These are phyloP conservation scores for Nematostella vectensis DNA, from an alignment of 92 coral and sea anemone genomes.

Conservation along the genomic window DNA sequence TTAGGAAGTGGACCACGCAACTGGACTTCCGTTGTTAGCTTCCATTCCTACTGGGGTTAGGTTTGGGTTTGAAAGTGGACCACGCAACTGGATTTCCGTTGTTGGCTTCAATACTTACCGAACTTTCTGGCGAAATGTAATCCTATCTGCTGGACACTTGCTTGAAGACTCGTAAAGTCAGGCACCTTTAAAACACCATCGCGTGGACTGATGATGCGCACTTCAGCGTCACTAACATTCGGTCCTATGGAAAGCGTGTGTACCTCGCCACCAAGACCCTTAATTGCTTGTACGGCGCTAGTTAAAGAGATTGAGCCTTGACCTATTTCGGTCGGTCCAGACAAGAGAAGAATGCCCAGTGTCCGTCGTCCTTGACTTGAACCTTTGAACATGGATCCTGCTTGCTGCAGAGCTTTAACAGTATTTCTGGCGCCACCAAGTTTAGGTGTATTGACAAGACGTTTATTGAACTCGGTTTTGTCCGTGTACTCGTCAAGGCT, in stretches of 20 bases:
- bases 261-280: conserved; percentile 45
- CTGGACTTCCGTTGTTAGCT: too few relatives aligned
- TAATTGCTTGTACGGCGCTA: conserved; percentile 33
- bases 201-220: conserved; percentile 25
- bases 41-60: too few relatives aligned
- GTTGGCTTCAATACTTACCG: conserved; percentile 32
- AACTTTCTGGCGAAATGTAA: conserved; percentile 34
- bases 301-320: conserved; percentile 16
- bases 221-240: conserved; percentile 23
- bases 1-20: too few relatives aligned
- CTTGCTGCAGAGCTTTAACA: conserved; percentile 40
- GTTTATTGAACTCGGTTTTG: conserved; percentile 9
- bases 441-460: conserved; percentile 7
- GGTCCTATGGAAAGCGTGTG: conserved; percentile 56
- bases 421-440: conserved; percentile 38
- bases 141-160: conserved; percentile 47
- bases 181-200: conserved; percentile 35
- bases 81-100: too few relatives aligned
- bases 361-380: conserved; percentile 39
- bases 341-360: conserved; percentile 38
- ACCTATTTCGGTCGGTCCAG: conserved; percentile 22
- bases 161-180: conserved; percentile 34
- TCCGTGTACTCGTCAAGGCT: conserved; percentile 22
- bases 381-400: conserved; percentile 36
- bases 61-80: too few relatives aligned